phyloP scores from a whole-genome alignment of 2,797 vertebrate species.

The Epinephelus coioides region DNA sequence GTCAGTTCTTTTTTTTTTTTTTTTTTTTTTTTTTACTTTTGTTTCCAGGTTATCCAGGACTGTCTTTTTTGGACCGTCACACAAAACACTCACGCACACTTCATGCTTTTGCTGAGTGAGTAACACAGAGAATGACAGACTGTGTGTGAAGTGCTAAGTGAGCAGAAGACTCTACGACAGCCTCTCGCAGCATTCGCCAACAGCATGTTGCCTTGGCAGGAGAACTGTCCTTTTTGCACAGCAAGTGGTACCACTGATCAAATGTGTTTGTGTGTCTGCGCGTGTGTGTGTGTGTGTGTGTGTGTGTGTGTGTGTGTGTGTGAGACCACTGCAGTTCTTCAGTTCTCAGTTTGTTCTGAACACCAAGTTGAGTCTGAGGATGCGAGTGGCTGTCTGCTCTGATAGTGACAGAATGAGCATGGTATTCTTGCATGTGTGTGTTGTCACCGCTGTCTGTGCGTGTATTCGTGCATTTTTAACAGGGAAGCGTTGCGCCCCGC shows the following conservation, averaged over 20 bases:
- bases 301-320: conserved; percentile 20
- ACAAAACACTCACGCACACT: conserved; percentile 43
- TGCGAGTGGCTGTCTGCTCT: conserved; percentile 32
- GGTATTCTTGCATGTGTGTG: conserved; percentile 1
- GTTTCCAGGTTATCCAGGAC: conserved; percentile 51
- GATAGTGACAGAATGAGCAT: conserved; percentile 45
- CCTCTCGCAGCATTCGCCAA: conserved; percentile 76
- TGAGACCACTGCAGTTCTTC: conserved; percentile 36
- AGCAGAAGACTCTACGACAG: conserved; percentile 77
- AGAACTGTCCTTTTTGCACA: conserved; percentile 79
- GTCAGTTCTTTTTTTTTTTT: conserved; percentile 16
- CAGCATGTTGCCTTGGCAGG: conserved; percentile 81
- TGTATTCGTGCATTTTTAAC: conserved; percentile 10
- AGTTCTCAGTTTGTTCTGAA: conserved; percentile 56
- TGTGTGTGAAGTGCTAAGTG: conserved; percentile 82
- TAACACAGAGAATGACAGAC: conserved; percentile 74
- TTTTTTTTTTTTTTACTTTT: conserved; percentile 21
- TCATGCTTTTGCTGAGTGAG: conserved; percentile 74
- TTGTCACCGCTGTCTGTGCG: conserved; percentile 6
- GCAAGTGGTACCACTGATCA: conserved; percentile 72
- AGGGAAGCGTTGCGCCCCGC: background rate
- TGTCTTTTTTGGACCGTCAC: conserved; percentile 42
- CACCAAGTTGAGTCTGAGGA: conserved; percentile 47
- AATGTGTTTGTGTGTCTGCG: conserved; percentile 61
- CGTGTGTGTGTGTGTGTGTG: conserved; percentile 26